These are phyloP conservation scores for Luehdorfia chinensis DNA, from an alignment of 1,140 invertebrate genomes.

Conservation along the genomic window DNA sequence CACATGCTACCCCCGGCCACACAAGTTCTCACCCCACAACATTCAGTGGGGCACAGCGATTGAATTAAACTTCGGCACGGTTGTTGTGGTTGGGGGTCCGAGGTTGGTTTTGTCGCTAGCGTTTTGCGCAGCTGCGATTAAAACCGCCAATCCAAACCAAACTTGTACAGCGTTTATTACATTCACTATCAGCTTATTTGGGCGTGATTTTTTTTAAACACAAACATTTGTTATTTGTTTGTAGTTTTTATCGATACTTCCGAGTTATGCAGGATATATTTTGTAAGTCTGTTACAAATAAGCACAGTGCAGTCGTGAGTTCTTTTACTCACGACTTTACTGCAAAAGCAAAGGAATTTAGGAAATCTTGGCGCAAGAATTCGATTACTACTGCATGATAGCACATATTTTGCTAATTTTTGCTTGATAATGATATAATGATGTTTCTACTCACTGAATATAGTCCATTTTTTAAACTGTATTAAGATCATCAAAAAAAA, in stretches of 20 bases:
- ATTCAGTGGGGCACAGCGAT: constrained; percentile 52
- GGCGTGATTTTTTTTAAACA: constrained; percentile 37
- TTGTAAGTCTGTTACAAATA: no score
- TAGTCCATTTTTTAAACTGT: no score
- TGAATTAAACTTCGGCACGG: constrained; percentile 71
- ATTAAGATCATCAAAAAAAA: no score
- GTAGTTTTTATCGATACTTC: no score
- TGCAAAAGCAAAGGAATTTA: no score
- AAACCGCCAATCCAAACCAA: constrained; percentile 67
- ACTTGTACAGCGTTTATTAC: constrained; percentile 66
- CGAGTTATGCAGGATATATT: no score
- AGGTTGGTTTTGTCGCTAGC: constrained; percentile 65
- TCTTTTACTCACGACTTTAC: no score
- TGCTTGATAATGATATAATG: no score
- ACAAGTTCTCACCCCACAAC: constrained; percentile 19
- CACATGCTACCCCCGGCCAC: constrained; percentile 18
- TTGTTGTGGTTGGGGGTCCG: constrained; percentile 63
- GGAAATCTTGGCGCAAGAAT: constrained; percentile 17
- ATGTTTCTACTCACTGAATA: no score
- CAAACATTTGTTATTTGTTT: no score
- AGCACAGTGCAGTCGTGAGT: no score
- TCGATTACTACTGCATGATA: neutral
- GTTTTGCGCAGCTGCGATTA: constrained; percentile 67
- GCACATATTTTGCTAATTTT: neutral
- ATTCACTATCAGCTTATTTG: constrained; percentile 48